Base-by-base conservation (phyloP, 53 echinoderm and acorn worm genomes). In the Astropecten irregularis region DNA sequence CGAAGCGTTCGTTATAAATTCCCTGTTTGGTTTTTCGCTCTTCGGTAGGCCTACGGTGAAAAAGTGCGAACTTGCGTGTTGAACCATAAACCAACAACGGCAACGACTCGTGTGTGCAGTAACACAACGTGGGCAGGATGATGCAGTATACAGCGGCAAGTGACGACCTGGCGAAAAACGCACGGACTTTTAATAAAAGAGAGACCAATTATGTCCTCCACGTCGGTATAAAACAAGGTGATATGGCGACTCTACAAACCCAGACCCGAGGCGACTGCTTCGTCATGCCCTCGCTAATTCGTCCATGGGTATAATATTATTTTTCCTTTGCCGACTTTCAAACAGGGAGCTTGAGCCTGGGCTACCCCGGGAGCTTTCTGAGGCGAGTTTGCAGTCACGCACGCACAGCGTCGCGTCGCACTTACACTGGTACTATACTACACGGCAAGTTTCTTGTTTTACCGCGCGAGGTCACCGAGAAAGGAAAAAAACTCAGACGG, bases 401-500 rank as follows among this genome's bases (percentile, higher is more conserved):
- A 76, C 76, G 34, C 76, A 56, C 38, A 38, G 23, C 55, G 76
- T 58, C 26, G 37, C 4, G 13, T 40, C 56, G 30, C 9, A n/a
- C 73, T 39, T 36, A 15, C 33, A n/a, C 29, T 31, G n/a, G 29
- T 19, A 64, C n/a, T n/a, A n/a, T n/a, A n/a, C n/a, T n/a, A n/a
- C n/a, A n/a, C n/a, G n/a, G n/a, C n/a, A n/a, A n/a, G n/a, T n/a
- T n/a, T n/a, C n/a, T n/a, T n/a, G n/a, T n/a, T n/a, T n/a, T n/a
- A n/a, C n/a, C n/a, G n/a, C n/a, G 61, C 79, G 79, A 79, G 79
- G 79, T 79, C 79, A 79, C 62, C 28, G 79, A 46, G 18, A 7
- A 65, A 25, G 13, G 38, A 8, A 58, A 11, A 65, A 69, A 73
- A 51, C 50, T 52, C 79, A 40, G 62, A 58, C 58, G 44, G 44